Percentiles rank a stretch among this genome's conserved stretches.
These are phyloP conservation scores for Agelastica alni DNA, from an alignment of 2,888 invertebrate genomes.

Conservation along the genomic window DNA sequence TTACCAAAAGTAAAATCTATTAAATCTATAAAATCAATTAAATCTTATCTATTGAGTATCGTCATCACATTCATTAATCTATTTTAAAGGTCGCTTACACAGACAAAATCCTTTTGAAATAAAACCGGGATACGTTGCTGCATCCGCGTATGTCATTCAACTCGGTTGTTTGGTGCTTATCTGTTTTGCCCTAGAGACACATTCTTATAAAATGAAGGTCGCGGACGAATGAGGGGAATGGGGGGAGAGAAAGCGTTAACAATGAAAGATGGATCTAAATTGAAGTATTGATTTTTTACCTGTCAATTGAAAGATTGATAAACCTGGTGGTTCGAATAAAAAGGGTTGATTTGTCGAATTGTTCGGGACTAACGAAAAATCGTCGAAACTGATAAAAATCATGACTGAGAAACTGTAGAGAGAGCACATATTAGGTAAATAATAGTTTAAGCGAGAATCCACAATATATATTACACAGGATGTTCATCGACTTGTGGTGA, in stretches of 20 bases:
- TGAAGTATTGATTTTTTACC: slow-evolving; percentile 13
- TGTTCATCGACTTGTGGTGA: too few species aligned
- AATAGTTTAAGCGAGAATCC: too few species aligned
- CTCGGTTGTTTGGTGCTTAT: slow-evolving; percentile 12
- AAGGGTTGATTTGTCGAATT: background rate
- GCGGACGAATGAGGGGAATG: background rate
- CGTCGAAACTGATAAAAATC: background rate
- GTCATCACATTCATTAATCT: too few species aligned
- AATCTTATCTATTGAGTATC: too few species aligned
- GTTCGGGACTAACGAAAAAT: background rate
- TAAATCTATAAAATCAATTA: too few species aligned
- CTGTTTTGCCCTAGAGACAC: slow-evolving; percentile 10
- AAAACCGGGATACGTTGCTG: background rate
- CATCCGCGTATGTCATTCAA: slow-evolving; percentile 20
- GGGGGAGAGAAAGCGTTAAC: background rate
- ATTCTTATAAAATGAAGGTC: slow-evolving; percentile 7
- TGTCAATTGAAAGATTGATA: slow-evolving; percentile 6
- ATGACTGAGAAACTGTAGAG: too few species aligned
- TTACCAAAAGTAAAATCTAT: too few species aligned
- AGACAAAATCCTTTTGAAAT: too few species aligned
- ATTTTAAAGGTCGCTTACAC: too few species aligned
- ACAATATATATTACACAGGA: too few species aligned
- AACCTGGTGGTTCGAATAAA: background rate
- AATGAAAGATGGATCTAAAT: slow-evolving; percentile 18
- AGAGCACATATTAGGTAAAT: too few species aligned